phyloP scores from a whole-genome alignment of 1,140 invertebrate species.

The Drosophila tristis region DNA sequence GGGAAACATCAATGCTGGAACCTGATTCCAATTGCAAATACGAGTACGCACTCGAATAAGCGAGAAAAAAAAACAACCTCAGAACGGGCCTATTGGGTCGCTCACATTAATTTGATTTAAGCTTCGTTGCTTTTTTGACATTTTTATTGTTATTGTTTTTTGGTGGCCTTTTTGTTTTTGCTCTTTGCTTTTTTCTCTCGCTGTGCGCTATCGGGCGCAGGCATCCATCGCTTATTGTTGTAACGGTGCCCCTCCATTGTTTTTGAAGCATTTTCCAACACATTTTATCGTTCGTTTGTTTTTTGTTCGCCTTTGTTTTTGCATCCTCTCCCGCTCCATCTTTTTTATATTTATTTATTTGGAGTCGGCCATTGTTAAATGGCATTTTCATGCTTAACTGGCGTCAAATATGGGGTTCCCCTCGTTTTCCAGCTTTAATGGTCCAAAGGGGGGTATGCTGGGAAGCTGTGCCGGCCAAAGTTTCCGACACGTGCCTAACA shows the following conservation, averaged over 20 bases:
- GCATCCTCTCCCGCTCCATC: slow-evolving; percentile 18
- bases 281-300: slow-evolving; percentile 55
- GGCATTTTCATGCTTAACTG: slow-evolving; percentile 81
- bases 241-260: slow-evolving; percentile 64
- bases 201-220: slow-evolving; percentile 55
- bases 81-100: slow-evolving; percentile 34
- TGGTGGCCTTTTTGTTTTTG: slow-evolving; percentile 7
- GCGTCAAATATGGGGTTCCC: slow-evolving; percentile 74
- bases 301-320: slow-evolving; percentile 33
- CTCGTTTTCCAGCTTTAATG: background rate
- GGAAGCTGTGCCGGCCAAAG: slow-evolving; percentile 45
- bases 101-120: slow-evolving; percentile 66
- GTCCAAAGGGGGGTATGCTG: background rate
- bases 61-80: background rate
- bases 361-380: slow-evolving; percentile 70
- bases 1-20: background rate
- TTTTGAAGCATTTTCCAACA: slow-evolving; percentile 71
- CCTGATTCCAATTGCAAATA: slow-evolving; percentile 6
- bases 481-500: slow-evolving; percentile 65
- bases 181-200: slow-evolving; percentile 21
- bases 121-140: slow-evolving; percentile 62
- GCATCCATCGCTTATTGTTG: slow-evolving; percentile 47
- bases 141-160: slow-evolving; percentile 65
- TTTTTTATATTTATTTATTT: slow-evolving; percentile 72
- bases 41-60: background rate